Evolutionary conservation across 2,888 invertebrate species (phyloP).

Genomic region (Polydrusus cervinus): DNA sequence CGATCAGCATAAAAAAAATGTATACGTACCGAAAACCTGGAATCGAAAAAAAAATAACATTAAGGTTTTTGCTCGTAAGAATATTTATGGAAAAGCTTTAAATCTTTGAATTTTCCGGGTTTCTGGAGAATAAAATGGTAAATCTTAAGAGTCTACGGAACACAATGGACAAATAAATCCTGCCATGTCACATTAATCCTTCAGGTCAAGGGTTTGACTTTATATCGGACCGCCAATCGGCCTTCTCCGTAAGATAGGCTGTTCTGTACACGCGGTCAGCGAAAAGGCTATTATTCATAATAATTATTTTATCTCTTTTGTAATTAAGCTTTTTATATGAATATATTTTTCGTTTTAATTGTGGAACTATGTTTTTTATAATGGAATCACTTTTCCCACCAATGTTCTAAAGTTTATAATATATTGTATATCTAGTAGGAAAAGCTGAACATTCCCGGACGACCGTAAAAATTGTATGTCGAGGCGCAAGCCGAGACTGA

Average conservation of each 20-base stretch:
- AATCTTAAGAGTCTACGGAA: slow-evolving; percentile 19
- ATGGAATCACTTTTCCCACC: too few relatives aligned
- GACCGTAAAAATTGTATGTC: too few relatives aligned
- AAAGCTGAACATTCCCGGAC: too few relatives aligned
- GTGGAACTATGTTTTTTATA: too few relatives aligned
- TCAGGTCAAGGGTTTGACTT: slow-evolving; percentile 28
- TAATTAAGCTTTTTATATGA: not conserved
- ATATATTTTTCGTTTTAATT: not conserved
- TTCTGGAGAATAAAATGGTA: slow-evolving; percentile 20
- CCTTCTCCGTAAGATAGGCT: not conserved
- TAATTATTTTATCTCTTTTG: not conserved
- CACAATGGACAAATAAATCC: slow-evolving; percentile 23
- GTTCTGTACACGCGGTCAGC: not conserved
- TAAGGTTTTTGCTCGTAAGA: not conserved
- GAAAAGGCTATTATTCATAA: not conserved
- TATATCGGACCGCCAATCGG: slow-evolving; percentile 27
- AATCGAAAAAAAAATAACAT: not conserved
- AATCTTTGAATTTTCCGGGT: slow-evolving; percentile 19
- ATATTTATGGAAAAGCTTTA: slow-evolving; percentile 20
- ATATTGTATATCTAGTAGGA: too few relatives aligned
- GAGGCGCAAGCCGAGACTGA: too few relatives aligned
- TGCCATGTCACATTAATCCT: slow-evolving; percentile 23
- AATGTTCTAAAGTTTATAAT: too few relatives aligned
- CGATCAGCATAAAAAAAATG: too few relatives aligned
- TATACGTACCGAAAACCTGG: too few relatives aligned